phyloP scores from a whole-genome alignment of 1,140 invertebrate species.

The Aricia agestis region DNA sequence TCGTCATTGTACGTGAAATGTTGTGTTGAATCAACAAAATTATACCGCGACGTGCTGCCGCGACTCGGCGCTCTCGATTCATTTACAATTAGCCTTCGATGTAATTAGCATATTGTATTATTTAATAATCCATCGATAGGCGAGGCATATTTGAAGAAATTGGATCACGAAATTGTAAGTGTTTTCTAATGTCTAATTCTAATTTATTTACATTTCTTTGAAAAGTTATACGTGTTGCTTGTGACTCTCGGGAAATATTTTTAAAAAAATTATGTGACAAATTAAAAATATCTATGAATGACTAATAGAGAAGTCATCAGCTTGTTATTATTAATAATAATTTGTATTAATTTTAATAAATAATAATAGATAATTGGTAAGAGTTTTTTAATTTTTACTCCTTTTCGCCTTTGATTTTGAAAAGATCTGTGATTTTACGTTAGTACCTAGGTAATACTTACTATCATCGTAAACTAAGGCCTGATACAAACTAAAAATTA shows the following conservation, averaged over 20 bases:
- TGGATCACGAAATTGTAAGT: background rate
- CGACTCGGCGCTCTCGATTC: background rate
- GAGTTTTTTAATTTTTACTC: too few species aligned
- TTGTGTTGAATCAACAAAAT: slow-evolving; percentile 63
- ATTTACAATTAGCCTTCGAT: slow-evolving; percentile 8
- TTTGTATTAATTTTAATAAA: too few species aligned
- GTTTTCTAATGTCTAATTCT: background rate
- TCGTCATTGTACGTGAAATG: slow-evolving; percentile 52
- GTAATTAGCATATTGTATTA: background rate
- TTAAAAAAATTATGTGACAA: background rate
- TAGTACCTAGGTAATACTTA: too few species aligned
- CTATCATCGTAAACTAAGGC: too few species aligned
- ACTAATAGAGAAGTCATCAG: too few species aligned
- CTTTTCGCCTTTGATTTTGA: too few species aligned
- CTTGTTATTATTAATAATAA: too few species aligned
- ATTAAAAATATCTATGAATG: background rate
- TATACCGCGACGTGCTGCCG: slow-evolving; percentile 47
- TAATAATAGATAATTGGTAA: too few species aligned
- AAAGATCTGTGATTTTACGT: too few species aligned
- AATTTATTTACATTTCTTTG: background rate
- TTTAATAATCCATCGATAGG: background rate
- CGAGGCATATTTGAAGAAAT: background rate
- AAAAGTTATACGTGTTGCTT: background rate
- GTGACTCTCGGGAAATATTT: background rate
- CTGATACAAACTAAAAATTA: too few species aligned